Base-by-base conservation (phyloP, 1,140 invertebrate genomes). In the Papilio polyxenes region DNA sequence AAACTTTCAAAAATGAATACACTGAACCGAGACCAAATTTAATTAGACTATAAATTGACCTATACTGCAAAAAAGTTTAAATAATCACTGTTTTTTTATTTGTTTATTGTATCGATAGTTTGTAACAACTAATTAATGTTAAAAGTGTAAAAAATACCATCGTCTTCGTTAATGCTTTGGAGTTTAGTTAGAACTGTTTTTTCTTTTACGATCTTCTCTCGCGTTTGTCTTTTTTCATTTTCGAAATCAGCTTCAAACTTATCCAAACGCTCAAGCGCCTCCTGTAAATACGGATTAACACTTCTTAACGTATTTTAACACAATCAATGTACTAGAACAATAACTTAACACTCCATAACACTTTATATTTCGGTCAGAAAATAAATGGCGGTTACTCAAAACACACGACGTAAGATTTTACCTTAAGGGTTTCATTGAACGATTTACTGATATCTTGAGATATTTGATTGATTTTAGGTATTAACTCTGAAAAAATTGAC, bases 401-500 rank as follows among this genome's bases (percentile, higher is more conserved):
- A 81, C 69, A 80, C 13, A 53, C 44, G 51, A 49, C 17, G 40
- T 40, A 82, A 79, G 62, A 81, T 37, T 82, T 87, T 92, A 94
- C 92, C 92, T 93, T 85, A 48, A 94, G 85, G 49, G 91, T 90
- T 79, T 91, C 87, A 82, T 92, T 88, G 83, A 92, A 90, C 59
- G 86, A 90, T 80, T 88, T 90, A 56, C 80, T 85, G 84, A 86
- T 87, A 31, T 82, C 78, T 51, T 90, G 88, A 9, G 90, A 89
- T 89, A 94, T 90, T 82, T 87, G 89, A 88, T 83, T 83, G 75
- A 94, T 74, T 90, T 93, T 91, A 65, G 89, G 86, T 53, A 94
- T 82, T 82, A 92, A 87, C 85, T 92, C 91, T 89, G 92, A 89
- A 86, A 93, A 94, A 87, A 92, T 88, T 76, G 92, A 92, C 92